Conservation (phyloP, 2,797 vertebrate species). For the Oophaga sylvatica region DNA sequence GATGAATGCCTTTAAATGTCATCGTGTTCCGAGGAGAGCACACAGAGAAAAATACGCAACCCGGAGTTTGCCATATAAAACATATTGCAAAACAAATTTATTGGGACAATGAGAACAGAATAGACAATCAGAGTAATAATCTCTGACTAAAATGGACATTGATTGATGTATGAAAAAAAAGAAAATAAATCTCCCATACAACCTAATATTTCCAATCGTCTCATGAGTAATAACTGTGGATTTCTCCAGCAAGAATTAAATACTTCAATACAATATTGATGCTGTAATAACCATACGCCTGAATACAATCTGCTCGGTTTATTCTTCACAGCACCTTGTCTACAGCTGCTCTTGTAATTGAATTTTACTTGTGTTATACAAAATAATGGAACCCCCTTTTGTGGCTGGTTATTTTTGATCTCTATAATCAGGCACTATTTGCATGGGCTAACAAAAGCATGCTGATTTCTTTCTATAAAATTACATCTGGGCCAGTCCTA, state of each 20-base stretch:
- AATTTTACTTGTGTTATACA: background rate
- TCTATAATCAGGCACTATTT: background rate
- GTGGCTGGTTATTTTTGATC: background rate
- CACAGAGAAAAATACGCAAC: background rate
- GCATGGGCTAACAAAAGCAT: background rate
- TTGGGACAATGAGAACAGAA: conserved; percentile 11
- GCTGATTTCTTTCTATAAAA: no score
- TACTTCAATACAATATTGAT: conserved; percentile 37
- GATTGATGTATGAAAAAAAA: conserved; percentile 15
- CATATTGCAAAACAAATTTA: conserved; percentile 41
- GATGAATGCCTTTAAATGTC: conserved; percentile 53
- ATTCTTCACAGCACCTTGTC: background rate
- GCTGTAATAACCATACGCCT: background rate
- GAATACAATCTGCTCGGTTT: conserved; percentile 7
- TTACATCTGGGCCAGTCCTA: background rate
- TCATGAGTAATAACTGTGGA: conserved; percentile 10
- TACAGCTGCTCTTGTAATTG: background rate
- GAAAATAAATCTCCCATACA: background rate
- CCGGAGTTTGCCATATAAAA: background rate
- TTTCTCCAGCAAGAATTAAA: conserved; percentile 23
- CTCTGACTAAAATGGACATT: background rate
- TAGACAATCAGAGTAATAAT: conserved; percentile 13
- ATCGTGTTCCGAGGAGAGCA: background rate
- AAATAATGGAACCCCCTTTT: background rate
- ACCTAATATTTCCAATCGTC: conserved; percentile 20